Percentiles rank a stretch among this genome's conserved stretches.
These are phyloP conservation scores for Zophobas atratus DNA, from an alignment of 1,140 invertebrate genomes.

Conservation along the genomic window DNA sequence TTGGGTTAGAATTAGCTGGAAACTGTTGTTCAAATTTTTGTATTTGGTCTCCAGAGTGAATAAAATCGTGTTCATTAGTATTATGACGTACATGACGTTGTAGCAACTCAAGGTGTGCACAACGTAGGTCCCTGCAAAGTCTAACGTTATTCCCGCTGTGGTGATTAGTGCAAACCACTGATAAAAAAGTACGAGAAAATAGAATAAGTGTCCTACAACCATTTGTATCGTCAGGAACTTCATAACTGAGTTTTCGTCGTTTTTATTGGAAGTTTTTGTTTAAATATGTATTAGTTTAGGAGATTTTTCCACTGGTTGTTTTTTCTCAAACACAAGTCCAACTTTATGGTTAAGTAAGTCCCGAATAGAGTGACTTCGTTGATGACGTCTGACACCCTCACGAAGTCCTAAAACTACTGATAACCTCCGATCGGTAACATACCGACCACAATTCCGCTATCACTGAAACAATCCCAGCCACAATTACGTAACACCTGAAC, in stretches of 20 bases:
- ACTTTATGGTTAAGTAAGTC: background rate
- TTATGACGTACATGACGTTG: background rate
- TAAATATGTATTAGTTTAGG: background rate
- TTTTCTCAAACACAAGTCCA: background rate
- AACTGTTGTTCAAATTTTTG: background rate
- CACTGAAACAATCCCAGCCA: background rate
- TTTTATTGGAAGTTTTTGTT: background rate
- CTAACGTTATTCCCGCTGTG: background rate
- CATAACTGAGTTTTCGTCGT: no score
- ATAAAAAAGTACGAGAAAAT: no score
- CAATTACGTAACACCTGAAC: background rate
- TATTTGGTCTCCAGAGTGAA: background rate
- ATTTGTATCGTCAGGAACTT: no score
- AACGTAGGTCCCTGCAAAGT: background rate
- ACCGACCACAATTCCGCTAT: background rate
- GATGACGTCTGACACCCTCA: background rate
- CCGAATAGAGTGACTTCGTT: background rate
- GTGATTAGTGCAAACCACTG: background rate
- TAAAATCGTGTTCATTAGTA: background rate
- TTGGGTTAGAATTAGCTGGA: no score
- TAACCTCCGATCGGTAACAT: background rate
- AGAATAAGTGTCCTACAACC: no score
- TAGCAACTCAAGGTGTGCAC: background rate
- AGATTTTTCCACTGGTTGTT: background rate
- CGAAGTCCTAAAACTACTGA: background rate